A percentile compares a stretch with the other conserved stretches of the same genome.
These are phyloP conservation scores for Rhinichthys klamathensis DNA, from an alignment of 2,113 vertebrate species.

Conservation along the genomic window DNA sequence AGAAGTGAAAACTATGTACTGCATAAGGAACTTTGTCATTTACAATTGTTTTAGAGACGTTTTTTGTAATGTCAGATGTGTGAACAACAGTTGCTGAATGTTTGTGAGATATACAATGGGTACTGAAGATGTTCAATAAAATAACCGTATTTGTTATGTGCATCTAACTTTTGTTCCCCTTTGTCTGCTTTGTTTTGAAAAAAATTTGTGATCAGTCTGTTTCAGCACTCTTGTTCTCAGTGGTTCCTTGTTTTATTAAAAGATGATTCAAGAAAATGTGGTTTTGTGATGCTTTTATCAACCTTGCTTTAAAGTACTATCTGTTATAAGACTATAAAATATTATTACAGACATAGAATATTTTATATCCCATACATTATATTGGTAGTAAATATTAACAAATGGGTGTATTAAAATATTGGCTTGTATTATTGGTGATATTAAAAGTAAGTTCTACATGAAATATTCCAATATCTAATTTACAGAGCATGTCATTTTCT, in stretches of 20 bases:
- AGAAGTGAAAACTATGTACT: conserved; percentile 42
- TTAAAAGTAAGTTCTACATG: neutral
- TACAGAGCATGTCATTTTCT: neutral
- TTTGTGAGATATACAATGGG: conserved; percentile 64
- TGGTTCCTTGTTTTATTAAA: conserved; percentile 16
- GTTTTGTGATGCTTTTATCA: neutral
- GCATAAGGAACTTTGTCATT: conserved; percentile 52
- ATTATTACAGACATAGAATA: neutral
- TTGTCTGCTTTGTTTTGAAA: conserved; percentile 6
- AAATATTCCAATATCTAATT: neutral
- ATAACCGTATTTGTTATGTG: conserved; percentile 63
- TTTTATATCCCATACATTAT: neutral
- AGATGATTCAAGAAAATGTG: neutral
- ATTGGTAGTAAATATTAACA: neutral
- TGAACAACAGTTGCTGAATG: conserved; percentile 49
- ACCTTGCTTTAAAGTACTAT: neutral
- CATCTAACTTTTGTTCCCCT: conserved; percentile 61
- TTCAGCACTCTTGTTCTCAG: neutral
- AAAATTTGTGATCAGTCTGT: neutral
- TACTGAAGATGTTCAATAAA: conserved; percentile 72
- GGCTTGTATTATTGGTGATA: neutral
- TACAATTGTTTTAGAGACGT: conserved; percentile 59
- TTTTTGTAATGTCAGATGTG: conserved; percentile 38
- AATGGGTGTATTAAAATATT: neutral
- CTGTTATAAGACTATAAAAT: neutral